Percentiles rank a stretch among this genome's conserved stretches.
Evolutionary conservation across 2,888 invertebrate genomes (phyloP).

Genomic region (Malacosoma neustria): DNA sequence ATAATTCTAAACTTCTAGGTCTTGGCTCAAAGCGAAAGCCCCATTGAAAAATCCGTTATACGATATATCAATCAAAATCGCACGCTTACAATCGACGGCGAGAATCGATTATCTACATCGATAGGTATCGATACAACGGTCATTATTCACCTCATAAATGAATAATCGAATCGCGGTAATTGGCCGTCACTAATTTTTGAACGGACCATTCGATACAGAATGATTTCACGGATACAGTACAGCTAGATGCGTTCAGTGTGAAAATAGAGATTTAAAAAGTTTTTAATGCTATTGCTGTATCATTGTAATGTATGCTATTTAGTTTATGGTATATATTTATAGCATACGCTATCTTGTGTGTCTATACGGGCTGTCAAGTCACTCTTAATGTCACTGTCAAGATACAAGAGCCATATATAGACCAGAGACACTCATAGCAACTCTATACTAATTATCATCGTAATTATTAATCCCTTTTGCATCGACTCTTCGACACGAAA

Average conservation of each 20-base stretch:
- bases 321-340: no score
- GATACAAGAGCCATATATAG: no score
- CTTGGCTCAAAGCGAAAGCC: neutral
- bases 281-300: conserved; percentile 12
- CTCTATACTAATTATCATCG: no score
- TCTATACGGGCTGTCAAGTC: no score
- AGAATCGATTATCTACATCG: conserved; percentile 41
- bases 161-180: conserved; percentile 67
- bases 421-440: no score
- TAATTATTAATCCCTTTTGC: no score
- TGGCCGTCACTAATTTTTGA: conserved; percentile 61
- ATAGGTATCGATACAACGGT: conserved; percentile 53
- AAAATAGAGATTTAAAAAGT: conserved; percentile 1
- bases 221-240: conserved; percentile 25
- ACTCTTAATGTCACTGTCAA: no score
- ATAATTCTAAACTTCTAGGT: neutral
- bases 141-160: conserved; percentile 69
- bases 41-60: conserved; percentile 2
- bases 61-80: conserved; percentile 13
- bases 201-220: conserved; percentile 49
- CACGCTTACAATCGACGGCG: conserved; percentile 28
- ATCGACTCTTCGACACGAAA: no score
- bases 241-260: conserved; percentile 26
- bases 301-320: no score
- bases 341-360: no score